phyloP scores from a whole-genome alignment of 2,888 invertebrate genomes.

The Drosophila rubida region DNA sequence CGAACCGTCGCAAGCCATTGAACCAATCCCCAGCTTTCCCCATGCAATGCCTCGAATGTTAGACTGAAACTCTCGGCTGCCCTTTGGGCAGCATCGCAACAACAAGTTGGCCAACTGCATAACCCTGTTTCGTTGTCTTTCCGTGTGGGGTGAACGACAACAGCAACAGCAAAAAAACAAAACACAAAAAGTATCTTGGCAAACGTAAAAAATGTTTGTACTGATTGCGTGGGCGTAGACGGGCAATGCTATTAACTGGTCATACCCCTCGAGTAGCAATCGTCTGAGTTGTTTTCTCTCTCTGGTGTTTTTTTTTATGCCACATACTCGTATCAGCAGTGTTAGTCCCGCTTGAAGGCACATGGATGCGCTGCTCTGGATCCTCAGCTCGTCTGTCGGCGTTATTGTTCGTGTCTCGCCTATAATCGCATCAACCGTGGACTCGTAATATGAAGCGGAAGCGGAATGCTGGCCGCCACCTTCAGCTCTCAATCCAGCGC shows the following conservation, averaged over 20 bases:
- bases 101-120: slow-evolving; percentile 54
- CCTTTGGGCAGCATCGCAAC: slow-evolving; percentile 44
- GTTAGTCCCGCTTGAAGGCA: slow-evolving; percentile 46
- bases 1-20: slow-evolving; percentile 33
- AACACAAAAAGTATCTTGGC: slow-evolving; percentile 35
- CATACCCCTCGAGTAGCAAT: slow-evolving; percentile 53
- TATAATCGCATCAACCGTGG: slow-evolving; percentile 71
- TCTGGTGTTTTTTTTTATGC: slow-evolving; percentile 32
- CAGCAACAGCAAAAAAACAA: neutral
- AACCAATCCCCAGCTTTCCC: slow-evolving; percentile 18
- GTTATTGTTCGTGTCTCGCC: slow-evolving; percentile 22
- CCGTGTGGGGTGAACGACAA: neutral
- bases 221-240: slow-evolving; percentile 73
- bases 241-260: slow-evolving; percentile 71
- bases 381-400: slow-evolving; percentile 14
- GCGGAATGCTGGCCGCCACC: slow-evolving; percentile 39
- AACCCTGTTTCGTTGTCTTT: slow-evolving; percentile 36
- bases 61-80: slow-evolving; percentile 17
- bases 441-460: slow-evolving; percentile 70
- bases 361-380: slow-evolving; percentile 19
- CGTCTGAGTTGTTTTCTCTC: slow-evolving; percentile 20
- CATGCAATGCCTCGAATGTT: neutral
- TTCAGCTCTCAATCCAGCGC: slow-evolving; percentile 1
- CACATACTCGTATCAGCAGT: slow-evolving; percentile 44
- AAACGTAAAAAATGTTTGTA: slow-evolving; percentile 48